phyloP scores from a whole-genome alignment of 2,113 vertebrate genomes.

The Eolophus roseicapilla region DNA sequence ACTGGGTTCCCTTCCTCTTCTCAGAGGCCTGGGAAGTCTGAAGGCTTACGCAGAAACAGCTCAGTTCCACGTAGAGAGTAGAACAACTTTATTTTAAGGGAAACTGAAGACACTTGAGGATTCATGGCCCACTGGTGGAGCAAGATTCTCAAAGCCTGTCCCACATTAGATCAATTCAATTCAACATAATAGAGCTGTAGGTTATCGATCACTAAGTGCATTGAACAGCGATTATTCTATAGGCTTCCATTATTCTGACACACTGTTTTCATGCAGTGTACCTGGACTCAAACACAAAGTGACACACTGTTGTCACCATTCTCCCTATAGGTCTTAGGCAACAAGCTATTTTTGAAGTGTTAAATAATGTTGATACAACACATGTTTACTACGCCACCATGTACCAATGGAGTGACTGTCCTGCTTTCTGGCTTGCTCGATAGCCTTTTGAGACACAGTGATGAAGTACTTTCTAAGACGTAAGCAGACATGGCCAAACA shows the following conservation, averaged over 20 bases:
- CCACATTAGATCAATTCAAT: neutral
- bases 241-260: neutral
- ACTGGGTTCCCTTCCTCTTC: slow-evolving; percentile 7
- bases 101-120: slow-evolving; percentile 62
- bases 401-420: slow-evolving; percentile 51
- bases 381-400: slow-evolving; percentile 42
- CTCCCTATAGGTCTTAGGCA: slow-evolving; percentile 1
- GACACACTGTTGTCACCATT: neutral
- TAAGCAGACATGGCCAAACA: slow-evolving; percentile 63
- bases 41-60: slow-evolving; percentile 47
- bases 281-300: neutral
- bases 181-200: slow-evolving; percentile 13
- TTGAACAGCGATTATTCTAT: neutral
- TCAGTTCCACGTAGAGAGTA: neutral
- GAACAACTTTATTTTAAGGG: slow-evolving; percentile 42
- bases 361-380: slow-evolving; percentile 77
- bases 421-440: slow-evolving; percentile 5
- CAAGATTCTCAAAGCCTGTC: neutral
- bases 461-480: slow-evolving; percentile 42
- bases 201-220: neutral
- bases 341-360: neutral
- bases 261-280: neutral
- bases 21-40: neutral
- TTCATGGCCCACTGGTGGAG: slow-evolving; percentile 3
- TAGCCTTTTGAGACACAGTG: slow-evolving; percentile 21